Percentiles rank a stretch among this genome's conserved stretches.
phyloP scores from a whole-genome alignment of 2,113 vertebrate species.

The Tragelaphus buxtoni region DNA sequence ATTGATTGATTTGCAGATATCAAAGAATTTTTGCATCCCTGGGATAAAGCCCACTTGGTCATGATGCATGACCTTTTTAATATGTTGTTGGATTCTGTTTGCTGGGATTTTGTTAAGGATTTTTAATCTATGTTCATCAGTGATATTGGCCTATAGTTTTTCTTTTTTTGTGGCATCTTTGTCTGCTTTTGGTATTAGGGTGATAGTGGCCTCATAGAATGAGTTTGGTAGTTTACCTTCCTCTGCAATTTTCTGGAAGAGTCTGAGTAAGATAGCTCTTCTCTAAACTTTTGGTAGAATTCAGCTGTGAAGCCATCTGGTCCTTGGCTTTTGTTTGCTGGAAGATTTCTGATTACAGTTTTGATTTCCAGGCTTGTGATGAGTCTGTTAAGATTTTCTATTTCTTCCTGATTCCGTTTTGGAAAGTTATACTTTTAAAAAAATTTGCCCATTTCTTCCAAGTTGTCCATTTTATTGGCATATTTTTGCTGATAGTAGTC shows the following conservation, averaged over 20 bases:
- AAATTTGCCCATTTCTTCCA: too few relatives aligned
- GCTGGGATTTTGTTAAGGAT: neutral
- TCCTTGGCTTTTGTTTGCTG: too few relatives aligned
- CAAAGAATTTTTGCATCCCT: neutral
- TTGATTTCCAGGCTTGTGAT: too few relatives aligned
- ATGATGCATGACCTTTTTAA: neutral
- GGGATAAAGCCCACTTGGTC: neutral
- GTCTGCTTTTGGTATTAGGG: neutral
- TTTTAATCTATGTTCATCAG: neutral
- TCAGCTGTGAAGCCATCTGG: too few relatives aligned
- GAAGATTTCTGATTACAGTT: too few relatives aligned
- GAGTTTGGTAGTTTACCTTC: neutral
- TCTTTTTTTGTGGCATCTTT: neutral
- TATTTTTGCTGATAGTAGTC: too few relatives aligned
- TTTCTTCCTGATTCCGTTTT: too few relatives aligned
- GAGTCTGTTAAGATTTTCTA: too few relatives aligned
- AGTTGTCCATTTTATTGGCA: too few relatives aligned
- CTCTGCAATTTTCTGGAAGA: neutral
- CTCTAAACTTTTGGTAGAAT: too few relatives aligned
- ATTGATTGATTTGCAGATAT: neutral
- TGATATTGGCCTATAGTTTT: neutral
- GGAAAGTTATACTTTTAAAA: too few relatives aligned
- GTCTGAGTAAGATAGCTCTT: too few relatives aligned
- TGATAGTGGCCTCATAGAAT: neutral
- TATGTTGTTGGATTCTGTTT: neutral